Percentiles rank a stretch among this genome's conserved stretches.
Evolutionary conservation across 2,888 invertebrate genomes (phyloP).

Genomic region (Tenthredo distinguenda): DNA sequence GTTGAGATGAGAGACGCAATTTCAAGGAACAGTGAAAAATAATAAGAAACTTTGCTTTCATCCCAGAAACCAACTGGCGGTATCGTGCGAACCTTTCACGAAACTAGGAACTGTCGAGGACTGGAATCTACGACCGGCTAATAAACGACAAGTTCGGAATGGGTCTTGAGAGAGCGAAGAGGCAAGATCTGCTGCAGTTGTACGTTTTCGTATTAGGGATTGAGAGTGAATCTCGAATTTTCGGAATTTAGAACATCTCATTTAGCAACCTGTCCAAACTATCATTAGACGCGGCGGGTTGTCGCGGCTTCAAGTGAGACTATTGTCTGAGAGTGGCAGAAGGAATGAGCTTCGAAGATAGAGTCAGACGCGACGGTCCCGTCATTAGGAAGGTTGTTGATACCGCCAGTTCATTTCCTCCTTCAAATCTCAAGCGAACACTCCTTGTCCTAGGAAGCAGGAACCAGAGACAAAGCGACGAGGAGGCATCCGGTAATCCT

Average conservation of each 20-base stretch:
- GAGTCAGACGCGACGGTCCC: conserved; percentile 64
- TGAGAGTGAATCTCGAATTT: conserved; percentile 32
- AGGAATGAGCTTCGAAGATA: conserved; percentile 68
- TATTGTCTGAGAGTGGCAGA: conserved; percentile 72
- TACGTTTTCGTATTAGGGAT: conserved; percentile 30
- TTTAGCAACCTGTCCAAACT: conserved; percentile 72
- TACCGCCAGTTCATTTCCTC: conserved; percentile 73
- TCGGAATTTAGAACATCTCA: conserved; percentile 62
- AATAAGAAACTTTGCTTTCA: conserved; percentile 1
- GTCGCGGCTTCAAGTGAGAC: conserved; percentile 67
- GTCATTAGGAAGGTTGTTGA: conserved; percentile 73
- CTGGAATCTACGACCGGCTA: neutral
- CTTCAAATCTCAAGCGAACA: conserved; percentile 67
- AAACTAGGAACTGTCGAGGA: conserved; percentile 21
- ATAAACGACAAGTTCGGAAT: conserved; percentile 1
- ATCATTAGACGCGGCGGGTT: conserved; percentile 66
- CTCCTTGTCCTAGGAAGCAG: conserved; percentile 59
- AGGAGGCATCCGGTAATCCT: conserved; percentile 73
- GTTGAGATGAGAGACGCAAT: neutral
- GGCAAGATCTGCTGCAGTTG: conserved; percentile 9
- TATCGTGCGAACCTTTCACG: neutral
- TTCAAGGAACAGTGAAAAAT: neutral
- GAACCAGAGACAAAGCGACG: conserved; percentile 73
- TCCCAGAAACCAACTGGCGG: neutral
- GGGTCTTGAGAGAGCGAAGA: neutral